These are phyloP conservation scores for Galaxea fascicularis DNA, from an alignment of 92 coral and sea anemone genomes.

Conservation along the genomic window DNA sequence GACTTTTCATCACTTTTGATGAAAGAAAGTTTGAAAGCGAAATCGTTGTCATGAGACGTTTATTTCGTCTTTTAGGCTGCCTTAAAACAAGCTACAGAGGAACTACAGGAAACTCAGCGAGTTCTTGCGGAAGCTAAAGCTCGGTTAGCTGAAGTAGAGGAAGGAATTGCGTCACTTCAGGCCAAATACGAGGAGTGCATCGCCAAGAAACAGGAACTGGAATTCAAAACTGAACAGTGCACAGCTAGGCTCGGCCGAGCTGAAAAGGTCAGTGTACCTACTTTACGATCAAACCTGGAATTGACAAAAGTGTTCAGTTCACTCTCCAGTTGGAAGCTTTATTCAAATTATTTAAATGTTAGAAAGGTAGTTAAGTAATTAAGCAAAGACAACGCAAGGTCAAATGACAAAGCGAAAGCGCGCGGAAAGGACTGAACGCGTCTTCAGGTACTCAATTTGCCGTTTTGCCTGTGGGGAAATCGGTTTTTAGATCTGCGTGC, in stretches of 20 bases:
- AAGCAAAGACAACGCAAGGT: too few relatives aligned
- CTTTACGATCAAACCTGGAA: too few relatives aligned
- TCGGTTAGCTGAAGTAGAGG: slow-evolving; percentile 95
- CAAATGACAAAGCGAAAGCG: too few relatives aligned
- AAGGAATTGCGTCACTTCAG: slow-evolving; percentile 98
- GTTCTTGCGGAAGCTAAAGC: slow-evolving; percentile 93
- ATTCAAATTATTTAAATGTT: too few relatives aligned
- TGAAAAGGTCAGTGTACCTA: slow-evolving; percentile 78
- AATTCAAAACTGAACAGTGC: slow-evolving; percentile 95
- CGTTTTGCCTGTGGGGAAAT: too few relatives aligned
- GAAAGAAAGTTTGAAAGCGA: neutral
- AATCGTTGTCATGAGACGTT: neutral
- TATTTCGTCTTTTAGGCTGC: slow-evolving; percentile 73
- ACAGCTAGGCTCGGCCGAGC: slow-evolving; percentile 91
- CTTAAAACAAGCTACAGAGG: slow-evolving; percentile 92
- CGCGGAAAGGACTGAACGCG: too few relatives aligned
- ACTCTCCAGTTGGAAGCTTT: too few relatives aligned
- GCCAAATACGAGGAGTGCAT: slow-evolving; percentile 98
- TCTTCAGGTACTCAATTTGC: too few relatives aligned
- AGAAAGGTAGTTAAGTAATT: too few relatives aligned
- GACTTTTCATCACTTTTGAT: too few relatives aligned
- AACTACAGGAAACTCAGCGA: slow-evolving; percentile 96
- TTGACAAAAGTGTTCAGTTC: too few relatives aligned
- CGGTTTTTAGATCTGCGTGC: too few relatives aligned
- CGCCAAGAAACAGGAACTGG: slow-evolving; percentile 93